These are phyloP conservation scores for Arizona elegans DNA, from an alignment of 2,113 vertebrate genomes.

Conservation along the genomic window DNA sequence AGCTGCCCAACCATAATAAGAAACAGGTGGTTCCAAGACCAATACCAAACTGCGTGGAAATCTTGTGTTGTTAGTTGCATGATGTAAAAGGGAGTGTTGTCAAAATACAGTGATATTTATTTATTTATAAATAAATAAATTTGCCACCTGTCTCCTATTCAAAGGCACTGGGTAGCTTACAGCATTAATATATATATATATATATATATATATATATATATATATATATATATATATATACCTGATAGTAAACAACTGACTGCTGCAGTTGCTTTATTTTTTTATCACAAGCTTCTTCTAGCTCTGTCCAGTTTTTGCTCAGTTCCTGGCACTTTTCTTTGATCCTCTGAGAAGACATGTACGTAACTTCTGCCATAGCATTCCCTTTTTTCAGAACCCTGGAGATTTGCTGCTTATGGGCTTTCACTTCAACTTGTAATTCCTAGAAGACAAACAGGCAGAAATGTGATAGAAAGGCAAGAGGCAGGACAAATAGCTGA, in stretches of 20 bases:
- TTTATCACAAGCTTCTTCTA: conserved; percentile 75
- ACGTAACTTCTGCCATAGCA: conserved; percentile 59
- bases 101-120: not conserved
- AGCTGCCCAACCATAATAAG: not conserved
- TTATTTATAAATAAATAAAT: not conserved
- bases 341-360: conserved; percentile 68
- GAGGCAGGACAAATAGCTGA: not conserved
- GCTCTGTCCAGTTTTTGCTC: conserved; percentile 73
- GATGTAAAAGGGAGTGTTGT: not conserved
- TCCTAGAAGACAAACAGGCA: conserved; percentile 62
- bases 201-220: conserved; percentile 68
- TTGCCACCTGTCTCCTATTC: not conserved
- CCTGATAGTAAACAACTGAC: conserved; percentile 78
- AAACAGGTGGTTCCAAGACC: not conserved
- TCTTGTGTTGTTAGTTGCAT: not conserved
- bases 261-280: conserved; percentile 72
- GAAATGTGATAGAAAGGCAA: not conserved
- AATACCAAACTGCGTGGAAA: not conserved
- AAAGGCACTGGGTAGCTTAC: not conserved
- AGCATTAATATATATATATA: not conserved
- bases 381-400: conserved; percentile 75
- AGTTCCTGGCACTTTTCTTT: conserved; percentile 73
- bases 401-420: conserved; percentile 74
- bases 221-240: conserved; percentile 48
- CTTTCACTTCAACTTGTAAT: conserved; percentile 76